Conservation (phyloP, 2,888 invertebrate species). For the Mesorhabditis spiculigera region DNA sequence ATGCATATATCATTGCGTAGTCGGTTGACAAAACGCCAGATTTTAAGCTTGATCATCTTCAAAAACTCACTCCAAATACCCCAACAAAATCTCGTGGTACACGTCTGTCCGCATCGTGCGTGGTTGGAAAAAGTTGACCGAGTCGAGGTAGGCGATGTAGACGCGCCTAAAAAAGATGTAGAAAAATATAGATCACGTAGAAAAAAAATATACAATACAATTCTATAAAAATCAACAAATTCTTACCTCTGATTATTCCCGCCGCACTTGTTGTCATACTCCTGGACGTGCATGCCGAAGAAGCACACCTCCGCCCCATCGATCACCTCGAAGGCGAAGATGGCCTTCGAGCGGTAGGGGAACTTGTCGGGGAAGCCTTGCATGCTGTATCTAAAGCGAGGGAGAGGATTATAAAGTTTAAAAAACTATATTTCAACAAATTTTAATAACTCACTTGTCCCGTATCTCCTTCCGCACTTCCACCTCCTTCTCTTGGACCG, state of each 20-base stretch:
- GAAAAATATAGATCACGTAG: background rate
- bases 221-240: too few relatives aligned
- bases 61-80: constrained; percentile 83
- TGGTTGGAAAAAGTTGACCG: constrained; percentile 97
- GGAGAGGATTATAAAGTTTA: background rate
- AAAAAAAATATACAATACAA: background rate
- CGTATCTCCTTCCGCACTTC: constrained; percentile 97
- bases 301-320: constrained; percentile 99
- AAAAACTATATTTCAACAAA: too few relatives aligned
- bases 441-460: constrained; percentile 24
- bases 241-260: constrained; percentile 77
- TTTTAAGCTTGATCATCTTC: too few relatives aligned
- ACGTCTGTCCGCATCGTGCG: constrained; percentile 92
- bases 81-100: constrained; percentile 95
- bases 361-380: constrained; percentile 80
- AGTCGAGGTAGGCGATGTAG: constrained; percentile 97
- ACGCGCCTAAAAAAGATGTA: constrained; percentile 72
- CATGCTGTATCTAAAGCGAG: constrained; percentile 72
- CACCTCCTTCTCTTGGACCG: constrained; percentile 91
- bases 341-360: constrained; percentile 92
- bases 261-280: constrained; percentile 94
- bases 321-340: constrained; percentile 97
- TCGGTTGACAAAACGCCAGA: too few relatives aligned
- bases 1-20: too few relatives aligned
- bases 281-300: constrained; percentile 99